Evolutionary conservation across 2,113 vertebrate genomes (phyloP).

Genomic region (Ceyx melanurus): DNA sequence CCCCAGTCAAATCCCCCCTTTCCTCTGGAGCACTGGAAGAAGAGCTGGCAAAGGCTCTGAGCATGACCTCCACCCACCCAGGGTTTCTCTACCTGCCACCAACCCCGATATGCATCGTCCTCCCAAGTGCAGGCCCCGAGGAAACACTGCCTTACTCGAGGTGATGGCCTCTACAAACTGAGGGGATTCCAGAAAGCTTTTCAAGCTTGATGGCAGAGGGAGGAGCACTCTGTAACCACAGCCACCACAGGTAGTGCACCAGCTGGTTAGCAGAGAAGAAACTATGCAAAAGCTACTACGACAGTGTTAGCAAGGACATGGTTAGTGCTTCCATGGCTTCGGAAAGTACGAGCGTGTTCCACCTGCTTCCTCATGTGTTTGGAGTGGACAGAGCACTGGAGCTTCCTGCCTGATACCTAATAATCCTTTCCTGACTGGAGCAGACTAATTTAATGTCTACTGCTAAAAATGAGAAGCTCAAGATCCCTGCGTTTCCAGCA

Average conservation of each 20-base stretch:
- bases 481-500: neutral
- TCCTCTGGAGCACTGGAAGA: neutral
- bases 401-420: neutral
- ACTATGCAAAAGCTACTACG: neutral
- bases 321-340: neutral
- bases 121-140: neutral
- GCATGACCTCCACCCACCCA: neutral
- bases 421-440: neutral
- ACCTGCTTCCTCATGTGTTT: neutral
- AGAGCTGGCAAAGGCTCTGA: neutral
- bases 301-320: slow-evolving; percentile 12
- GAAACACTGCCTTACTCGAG: neutral
- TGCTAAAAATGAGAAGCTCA: neutral
- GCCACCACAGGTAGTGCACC: neutral
- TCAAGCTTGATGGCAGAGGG: neutral
- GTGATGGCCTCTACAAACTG: neutral
- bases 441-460: neutral
- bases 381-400: slow-evolving; percentile 3
- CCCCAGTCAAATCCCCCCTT: neutral
- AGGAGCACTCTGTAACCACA: neutral
- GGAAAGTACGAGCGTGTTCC: neutral
- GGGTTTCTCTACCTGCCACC: neutral
- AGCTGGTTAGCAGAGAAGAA: slow-evolving; percentile 36
- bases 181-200: neutral
- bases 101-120: neutral